Evolutionary conservation across 2,888 invertebrate species (phyloP).

Genomic region (Schizaphis graminum): DNA sequence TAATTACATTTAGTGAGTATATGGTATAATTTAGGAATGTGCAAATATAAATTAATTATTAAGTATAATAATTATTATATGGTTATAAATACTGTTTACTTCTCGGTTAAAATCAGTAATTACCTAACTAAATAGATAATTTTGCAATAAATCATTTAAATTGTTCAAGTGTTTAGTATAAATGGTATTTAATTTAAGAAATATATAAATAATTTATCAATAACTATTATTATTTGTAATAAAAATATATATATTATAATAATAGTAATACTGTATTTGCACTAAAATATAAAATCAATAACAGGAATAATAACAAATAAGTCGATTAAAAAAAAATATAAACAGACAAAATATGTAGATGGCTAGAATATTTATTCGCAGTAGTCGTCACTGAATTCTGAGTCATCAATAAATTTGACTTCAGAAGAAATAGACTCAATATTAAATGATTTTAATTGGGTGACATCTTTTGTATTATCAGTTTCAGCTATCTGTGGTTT

Average conservation of each 20-base stretch:
- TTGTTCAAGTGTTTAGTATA: not conserved
- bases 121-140: not conserved
- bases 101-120: not conserved
- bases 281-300: constrained; percentile 59
- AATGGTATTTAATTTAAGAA: not conserved
- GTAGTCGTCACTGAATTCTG: constrained; percentile 55
- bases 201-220: not conserved
- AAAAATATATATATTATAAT: constrained; percentile 16
- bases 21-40: not conserved
- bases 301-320: constrained; percentile 58
- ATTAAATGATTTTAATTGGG: constrained; percentile 24
- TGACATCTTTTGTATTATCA: not conserved
- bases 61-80: not conserved
- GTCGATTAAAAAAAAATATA: constrained; percentile 36
- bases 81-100: not conserved
- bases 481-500: constrained; percentile 16
- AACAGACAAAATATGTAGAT: constrained; percentile 19
- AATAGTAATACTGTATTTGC: constrained; percentile 61
- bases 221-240: not conserved
- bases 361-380: constrained; percentile 40
- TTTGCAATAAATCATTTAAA: not conserved
- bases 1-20: not conserved
- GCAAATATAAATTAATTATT: not conserved
- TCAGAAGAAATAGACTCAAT: constrained; percentile 44
- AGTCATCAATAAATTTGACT: constrained; percentile 59